These are phyloP conservation scores for Sinodicranocentrus sp. DNA, from an alignment of 2,888 invertebrate species.

Conservation along the genomic window DNA sequence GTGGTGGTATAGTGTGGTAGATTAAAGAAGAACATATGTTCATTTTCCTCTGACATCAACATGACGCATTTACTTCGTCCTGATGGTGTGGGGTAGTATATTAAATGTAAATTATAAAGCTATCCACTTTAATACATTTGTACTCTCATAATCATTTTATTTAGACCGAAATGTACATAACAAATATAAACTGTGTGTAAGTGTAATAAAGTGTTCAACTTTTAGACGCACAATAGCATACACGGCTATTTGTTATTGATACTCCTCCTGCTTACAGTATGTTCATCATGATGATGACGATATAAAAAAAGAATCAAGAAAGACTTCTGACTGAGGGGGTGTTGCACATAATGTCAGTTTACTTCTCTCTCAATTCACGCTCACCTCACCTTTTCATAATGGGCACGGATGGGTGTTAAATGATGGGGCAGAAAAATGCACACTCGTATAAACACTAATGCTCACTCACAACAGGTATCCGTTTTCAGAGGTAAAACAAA, in stretches of 20 bases:
- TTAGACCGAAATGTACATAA: too few species aligned
- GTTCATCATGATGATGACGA: slow-evolving; percentile 22
- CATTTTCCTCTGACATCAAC: slow-evolving; percentile 13
- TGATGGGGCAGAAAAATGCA: slow-evolving; percentile 74
- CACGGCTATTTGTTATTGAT: background rate
- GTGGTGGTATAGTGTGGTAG: background rate
- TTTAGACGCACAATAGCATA: background rate
- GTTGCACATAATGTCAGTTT: slow-evolving; percentile 71
- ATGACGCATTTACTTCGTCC: background rate
- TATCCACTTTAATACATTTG: background rate
- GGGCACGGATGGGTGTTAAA: slow-evolving; percentile 74
- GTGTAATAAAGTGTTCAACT: slow-evolving; percentile 2
- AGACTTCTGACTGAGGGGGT: slow-evolving; percentile 49
- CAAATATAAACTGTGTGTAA: background rate
- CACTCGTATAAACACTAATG: slow-evolving; percentile 4
- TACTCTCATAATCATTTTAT: too few species aligned
- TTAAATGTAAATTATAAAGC: slow-evolving; percentile 9
- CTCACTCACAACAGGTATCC: background rate
- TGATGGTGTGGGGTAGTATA: background rate
- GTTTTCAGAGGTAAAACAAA: too few species aligned
- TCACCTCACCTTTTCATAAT: slow-evolving; percentile 71
- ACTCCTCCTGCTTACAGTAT: background rate
- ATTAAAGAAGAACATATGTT: slow-evolving; percentile 16
- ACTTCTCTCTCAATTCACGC: slow-evolving; percentile 24
- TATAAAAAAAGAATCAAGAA: slow-evolving; percentile 18